Conservation (phyloP, 2,113 vertebrate species). For the pig (Sus scrofa) region DNA sequence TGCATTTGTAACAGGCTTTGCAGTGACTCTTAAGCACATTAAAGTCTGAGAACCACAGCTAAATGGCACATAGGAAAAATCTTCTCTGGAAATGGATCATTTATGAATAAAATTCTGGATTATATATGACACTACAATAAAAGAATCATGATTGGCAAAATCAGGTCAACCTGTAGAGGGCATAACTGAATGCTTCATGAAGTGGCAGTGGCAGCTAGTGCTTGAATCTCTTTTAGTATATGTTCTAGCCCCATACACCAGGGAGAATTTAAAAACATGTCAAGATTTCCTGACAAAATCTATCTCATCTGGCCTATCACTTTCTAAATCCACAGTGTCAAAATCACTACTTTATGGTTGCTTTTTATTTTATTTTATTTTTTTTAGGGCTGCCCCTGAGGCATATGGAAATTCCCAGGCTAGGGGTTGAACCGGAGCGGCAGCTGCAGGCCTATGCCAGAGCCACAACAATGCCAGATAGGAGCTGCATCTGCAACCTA, state of each 20-base stretch:
- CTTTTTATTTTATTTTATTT: neutral
- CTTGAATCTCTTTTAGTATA: neutral
- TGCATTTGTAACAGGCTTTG: neutral
- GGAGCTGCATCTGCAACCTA: no score
- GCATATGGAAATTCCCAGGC: no score
- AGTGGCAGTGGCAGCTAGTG: neutral
- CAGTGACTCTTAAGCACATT: neutral
- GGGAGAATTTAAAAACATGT: neutral
- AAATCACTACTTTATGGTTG: neutral
- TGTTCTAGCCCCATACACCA: neutral
- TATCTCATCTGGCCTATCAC: neutral
- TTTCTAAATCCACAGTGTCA: slow-evolving; percentile 28
- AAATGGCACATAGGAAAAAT: neutral
- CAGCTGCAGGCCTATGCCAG: no score
- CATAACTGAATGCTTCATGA: neutral
- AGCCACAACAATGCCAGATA: no score
- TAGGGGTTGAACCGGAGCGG: no score
- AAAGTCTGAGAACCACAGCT: neutral
- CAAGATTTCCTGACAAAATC: neutral
- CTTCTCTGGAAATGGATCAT: neutral
- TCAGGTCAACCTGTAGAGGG: neutral
- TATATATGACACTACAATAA: neutral
- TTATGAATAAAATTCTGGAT: neutral
- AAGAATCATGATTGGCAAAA: neutral
- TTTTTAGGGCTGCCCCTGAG: no score